Evolutionary conservation across 2,888 invertebrate genomes (phyloP).

Genomic region (Tachystola acroxantha): DNA sequence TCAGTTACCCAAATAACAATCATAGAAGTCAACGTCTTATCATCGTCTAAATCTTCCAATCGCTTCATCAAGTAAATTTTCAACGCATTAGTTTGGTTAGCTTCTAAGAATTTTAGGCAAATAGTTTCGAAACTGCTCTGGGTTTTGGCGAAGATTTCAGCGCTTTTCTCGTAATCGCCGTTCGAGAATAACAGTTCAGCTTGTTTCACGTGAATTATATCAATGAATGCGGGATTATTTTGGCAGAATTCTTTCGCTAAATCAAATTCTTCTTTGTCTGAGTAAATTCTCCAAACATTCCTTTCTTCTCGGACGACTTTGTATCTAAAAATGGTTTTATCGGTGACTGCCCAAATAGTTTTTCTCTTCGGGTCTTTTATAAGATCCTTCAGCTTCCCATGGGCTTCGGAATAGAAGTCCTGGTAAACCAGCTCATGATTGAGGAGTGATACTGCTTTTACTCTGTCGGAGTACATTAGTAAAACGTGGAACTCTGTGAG

Average conservation of each 20-base stretch:
- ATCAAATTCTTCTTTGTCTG: slow-evolving; percentile 90
- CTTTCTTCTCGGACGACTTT: slow-evolving; percentile 90
- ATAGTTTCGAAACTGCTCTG: slow-evolving; percentile 96
- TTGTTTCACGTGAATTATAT: slow-evolving; percentile 91
- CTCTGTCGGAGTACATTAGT: slow-evolving; percentile 88
- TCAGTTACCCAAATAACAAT: slow-evolving; percentile 97
- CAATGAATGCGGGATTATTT: slow-evolving; percentile 88
- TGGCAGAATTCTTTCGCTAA: slow-evolving; percentile 91
- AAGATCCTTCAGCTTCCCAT: slow-evolving; percentile 88
- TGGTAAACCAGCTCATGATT: slow-evolving; percentile 92
- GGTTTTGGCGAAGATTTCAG: slow-evolving; percentile 92
- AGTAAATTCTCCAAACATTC: slow-evolving; percentile 93
- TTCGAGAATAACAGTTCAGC: slow-evolving; percentile 91
- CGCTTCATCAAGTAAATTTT: slow-evolving; percentile 93
- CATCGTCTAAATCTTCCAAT: slow-evolving; percentile 84
- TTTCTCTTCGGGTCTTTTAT: slow-evolving; percentile 87
- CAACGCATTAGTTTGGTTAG: slow-evolving; percentile 89
- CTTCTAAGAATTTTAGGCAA: slow-evolving; percentile 92
- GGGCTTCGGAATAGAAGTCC: slow-evolving; percentile 88
- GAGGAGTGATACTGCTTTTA: slow-evolving; percentile 90
- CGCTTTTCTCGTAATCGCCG: slow-evolving; percentile 89
- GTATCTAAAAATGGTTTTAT: slow-evolving; percentile 90
- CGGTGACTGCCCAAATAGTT: slow-evolving; percentile 92
- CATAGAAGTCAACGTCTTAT: slow-evolving; percentile 94
- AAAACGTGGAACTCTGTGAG: slow-evolving; percentile 95